Percentiles rank a stretch among this genome's conserved stretches.
phyloP scores from a whole-genome alignment of 1,140 invertebrate genomes.

The Oryzaephilus surinamensis region DNA sequence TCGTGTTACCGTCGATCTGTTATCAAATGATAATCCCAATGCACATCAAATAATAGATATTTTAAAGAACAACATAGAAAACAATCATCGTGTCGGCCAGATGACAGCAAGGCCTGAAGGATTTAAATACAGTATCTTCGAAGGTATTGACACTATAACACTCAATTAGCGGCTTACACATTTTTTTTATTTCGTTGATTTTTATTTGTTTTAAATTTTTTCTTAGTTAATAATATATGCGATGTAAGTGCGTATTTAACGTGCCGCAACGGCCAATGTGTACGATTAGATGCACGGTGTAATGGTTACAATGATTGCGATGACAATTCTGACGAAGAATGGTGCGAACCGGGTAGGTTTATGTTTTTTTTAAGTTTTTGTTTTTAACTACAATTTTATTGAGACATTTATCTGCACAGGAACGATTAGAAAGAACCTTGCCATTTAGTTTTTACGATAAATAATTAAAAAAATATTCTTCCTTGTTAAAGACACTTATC shows the following conservation, averaged over 20 bases:
- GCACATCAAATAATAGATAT: too few species aligned
- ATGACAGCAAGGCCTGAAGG: conserved; percentile 30
- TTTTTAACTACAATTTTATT: conserved; percentile 7
- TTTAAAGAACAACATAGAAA: too few species aligned
- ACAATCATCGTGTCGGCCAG: too few species aligned
- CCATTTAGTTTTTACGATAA: not conserved
- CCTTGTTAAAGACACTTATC: not conserved
- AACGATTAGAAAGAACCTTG: too few species aligned
- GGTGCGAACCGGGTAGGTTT: conserved; percentile 28
- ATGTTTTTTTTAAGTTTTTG: conserved; percentile 19
- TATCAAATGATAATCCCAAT: too few species aligned
- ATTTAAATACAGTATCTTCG: conserved; percentile 40
- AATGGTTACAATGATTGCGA: conserved; percentile 33
- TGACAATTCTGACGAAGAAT: conserved; percentile 36
- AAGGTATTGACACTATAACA: conserved; percentile 32
- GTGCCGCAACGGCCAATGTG: conserved; percentile 37
- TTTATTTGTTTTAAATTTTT: conserved; percentile 16
- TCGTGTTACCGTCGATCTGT: conserved; percentile 36
- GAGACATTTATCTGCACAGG: too few species aligned
- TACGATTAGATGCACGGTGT: conserved; percentile 31
- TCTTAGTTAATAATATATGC: conserved; percentile 10
- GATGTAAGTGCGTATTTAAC: conserved; percentile 12
- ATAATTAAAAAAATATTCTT: not conserved
- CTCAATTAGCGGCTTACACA: conserved; percentile 4
- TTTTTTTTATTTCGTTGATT: conserved; percentile 13